Conservation (phyloP, 1,140 invertebrate genomes). For the Choristoneura fumiferana region DNA sequence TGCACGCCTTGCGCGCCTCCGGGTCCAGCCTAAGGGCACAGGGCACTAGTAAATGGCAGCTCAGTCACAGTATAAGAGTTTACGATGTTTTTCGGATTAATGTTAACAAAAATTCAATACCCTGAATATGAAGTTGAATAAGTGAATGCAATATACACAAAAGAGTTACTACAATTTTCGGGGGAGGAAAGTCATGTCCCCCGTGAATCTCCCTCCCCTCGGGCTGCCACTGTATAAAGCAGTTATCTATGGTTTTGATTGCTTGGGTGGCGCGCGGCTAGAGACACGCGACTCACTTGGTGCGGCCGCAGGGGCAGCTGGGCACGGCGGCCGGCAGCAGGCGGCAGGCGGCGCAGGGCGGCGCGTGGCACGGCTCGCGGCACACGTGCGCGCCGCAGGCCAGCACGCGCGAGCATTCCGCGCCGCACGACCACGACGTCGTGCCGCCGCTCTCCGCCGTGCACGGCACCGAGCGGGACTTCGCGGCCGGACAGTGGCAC, state of each 20-base stretch:
- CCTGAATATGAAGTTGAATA: too few species aligned
- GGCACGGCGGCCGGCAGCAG: slow-evolving; percentile 82
- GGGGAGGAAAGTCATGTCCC: too few species aligned
- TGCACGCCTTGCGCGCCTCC: slow-evolving; percentile 82
- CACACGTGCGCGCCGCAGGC: slow-evolving; percentile 90
- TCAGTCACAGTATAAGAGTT: too few species aligned
- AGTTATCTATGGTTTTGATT: too few species aligned
- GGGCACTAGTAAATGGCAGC: background rate
- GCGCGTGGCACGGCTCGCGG: slow-evolving; percentile 84
- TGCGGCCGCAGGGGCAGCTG: slow-evolving; percentile 93
- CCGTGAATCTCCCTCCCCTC: too few species aligned
- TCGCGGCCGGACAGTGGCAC: slow-evolving; percentile 57
- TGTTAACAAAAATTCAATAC: too few species aligned
- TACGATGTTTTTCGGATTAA: too few species aligned
- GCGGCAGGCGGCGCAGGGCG: slow-evolving; percentile 81
- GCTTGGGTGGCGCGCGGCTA: background rate
- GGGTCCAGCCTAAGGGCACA: slow-evolving; percentile 45
- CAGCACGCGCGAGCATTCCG: slow-evolving; percentile 83
- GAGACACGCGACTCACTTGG: slow-evolving; percentile 47
- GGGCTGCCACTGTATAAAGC: too few species aligned
- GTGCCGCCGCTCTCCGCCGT: slow-evolving; percentile 64
- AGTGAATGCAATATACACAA: too few species aligned
- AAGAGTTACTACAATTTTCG: too few species aligned
- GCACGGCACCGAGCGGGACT: slow-evolving; percentile 77
- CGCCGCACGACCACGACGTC: slow-evolving; percentile 81